These are phyloP conservation scores for Corapipo altera DNA, from an alignment of 2,113 vertebrate genomes.

Conservation along the genomic window DNA sequence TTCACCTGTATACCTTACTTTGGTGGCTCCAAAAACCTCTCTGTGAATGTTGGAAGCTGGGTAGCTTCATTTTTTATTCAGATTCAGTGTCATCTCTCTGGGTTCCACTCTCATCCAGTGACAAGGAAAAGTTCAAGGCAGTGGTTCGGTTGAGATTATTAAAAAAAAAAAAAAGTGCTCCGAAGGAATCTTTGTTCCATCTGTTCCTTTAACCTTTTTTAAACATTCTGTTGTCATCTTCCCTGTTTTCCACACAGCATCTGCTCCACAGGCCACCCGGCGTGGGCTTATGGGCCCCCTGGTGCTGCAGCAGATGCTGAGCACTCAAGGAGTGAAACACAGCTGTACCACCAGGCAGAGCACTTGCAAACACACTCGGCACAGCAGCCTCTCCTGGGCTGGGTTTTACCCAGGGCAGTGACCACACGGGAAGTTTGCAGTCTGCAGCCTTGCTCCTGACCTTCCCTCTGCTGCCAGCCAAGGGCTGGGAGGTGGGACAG, in stretches of 20 bases:
- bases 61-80: background rate
- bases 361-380: background rate
- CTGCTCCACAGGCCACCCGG: background rate
- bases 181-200: background rate
- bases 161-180: background rate
- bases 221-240: background rate
- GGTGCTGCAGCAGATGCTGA: background rate
- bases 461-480: background rate
- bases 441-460: background rate
- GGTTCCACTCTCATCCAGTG: background rate
- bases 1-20: background rate
- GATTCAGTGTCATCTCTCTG: background rate
- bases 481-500: rapidly evolving
- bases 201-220: background rate
- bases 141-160: background rate
- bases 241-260: background rate
- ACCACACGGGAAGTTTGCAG: background rate
- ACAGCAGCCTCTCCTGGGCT: background rate
- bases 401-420: background rate
- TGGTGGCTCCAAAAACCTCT: background rate
- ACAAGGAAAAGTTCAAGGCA: background rate
- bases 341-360: background rate
- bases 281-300: background rate
- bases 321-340: background rate
- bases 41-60: background rate